Percentiles rank a stretch among this genome's conserved stretches.
Conservation (phyloP, 2,888 invertebrate species). For the Salpingus planirostris region DNA sequence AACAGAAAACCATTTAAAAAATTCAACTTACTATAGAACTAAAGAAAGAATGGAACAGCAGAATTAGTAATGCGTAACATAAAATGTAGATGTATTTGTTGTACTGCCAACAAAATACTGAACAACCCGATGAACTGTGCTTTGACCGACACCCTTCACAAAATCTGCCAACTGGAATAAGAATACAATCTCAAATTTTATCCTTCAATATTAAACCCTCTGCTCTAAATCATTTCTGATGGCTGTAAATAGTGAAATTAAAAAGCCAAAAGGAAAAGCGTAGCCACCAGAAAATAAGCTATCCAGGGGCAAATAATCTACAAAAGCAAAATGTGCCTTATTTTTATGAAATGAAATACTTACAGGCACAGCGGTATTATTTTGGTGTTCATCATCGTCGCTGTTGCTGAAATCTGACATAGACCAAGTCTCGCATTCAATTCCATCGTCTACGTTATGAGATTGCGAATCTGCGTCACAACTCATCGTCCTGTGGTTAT, state of each 20-base stretch:
- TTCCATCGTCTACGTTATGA: conserved; percentile 32
- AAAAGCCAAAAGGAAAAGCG: no score
- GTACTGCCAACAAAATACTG: conserved; percentile 55
- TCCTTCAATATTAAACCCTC: no score
- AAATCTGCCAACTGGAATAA: conserved; percentile 54
- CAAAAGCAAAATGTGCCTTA: no score
- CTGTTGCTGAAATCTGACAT: conserved; percentile 88
- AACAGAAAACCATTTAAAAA: no score
- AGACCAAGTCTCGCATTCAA: conserved; percentile 67
- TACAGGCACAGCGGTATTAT: conserved; percentile 22
- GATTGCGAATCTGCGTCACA: conserved; percentile 37
- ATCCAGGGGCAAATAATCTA: neutral
- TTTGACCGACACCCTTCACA: conserved; percentile 38
- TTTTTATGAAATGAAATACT: no score
- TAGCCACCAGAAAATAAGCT: conserved; percentile 1
- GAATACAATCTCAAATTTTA: no score
- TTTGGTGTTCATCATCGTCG: conserved; percentile 64
- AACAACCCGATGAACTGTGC: conserved; percentile 54
- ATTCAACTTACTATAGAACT: conserved; percentile 32
- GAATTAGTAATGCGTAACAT: conserved; percentile 46
- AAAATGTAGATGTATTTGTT: conserved; percentile 55
- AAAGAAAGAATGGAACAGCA: conserved; percentile 39
- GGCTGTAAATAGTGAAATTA: no score
- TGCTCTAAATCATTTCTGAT: no score
- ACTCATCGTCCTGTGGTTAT: conserved; percentile 32